Percentiles rank a stretch among this genome's conserved stretches.
Evolutionary conservation across 2,797 vertebrate genomes (phyloP).

Genomic region (Carcharodon carcharias): DNA sequence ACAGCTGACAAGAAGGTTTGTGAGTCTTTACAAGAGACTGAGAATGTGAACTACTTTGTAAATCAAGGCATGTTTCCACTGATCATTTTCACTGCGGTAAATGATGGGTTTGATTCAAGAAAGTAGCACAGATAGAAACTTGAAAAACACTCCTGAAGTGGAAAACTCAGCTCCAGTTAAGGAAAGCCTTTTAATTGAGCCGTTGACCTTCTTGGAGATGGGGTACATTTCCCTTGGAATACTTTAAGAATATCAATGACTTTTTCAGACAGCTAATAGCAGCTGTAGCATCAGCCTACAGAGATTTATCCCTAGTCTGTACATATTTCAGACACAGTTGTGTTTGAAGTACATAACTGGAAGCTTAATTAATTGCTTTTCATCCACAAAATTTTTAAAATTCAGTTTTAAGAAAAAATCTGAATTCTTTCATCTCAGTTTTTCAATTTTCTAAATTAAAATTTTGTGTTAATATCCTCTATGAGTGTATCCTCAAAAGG

Average conservation of each 20-base stretch:
- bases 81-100: not conserved
- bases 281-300: not conserved
- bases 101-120: not conserved
- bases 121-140: not conserved
- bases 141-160: not conserved
- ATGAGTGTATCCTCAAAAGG: not conserved
- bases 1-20: not conserved
- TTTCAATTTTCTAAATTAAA: not conserved
- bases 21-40: not conserved
- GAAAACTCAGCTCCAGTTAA: not conserved
- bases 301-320: not conserved
- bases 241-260: not conserved
- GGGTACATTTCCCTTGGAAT: not conserved
- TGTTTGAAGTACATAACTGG: not conserved
- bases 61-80: not conserved
- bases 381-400: not conserved
- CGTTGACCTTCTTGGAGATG: not conserved
- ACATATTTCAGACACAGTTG: no score
- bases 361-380: not conserved
- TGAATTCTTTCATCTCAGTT: not conserved
- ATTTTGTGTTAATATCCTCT: not conserved
- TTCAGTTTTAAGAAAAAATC: not conserved
- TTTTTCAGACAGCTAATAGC: not conserved
- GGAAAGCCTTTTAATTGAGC: not conserved
- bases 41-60: constrained; percentile 4